Percentiles rank a stretch among this genome's conserved stretches.
phyloP scores from a whole-genome alignment of 1,140 invertebrate species.

The Mya arenaria region DNA sequence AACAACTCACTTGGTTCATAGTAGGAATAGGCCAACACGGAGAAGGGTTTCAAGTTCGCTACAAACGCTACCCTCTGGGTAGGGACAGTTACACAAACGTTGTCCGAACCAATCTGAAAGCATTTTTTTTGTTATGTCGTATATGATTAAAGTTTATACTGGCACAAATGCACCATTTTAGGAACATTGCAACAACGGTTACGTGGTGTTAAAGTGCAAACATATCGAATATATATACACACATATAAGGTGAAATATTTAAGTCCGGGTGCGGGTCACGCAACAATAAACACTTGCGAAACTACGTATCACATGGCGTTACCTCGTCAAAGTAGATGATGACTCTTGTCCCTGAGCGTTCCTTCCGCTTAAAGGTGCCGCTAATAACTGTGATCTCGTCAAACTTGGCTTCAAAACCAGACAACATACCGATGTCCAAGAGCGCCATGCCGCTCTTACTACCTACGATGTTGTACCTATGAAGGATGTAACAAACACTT shows the following conservation, averaged over 20 bases:
- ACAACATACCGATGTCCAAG: conserved; percentile 30
- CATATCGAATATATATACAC: no score
- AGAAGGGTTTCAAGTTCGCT: not conserved
- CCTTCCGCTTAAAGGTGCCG: not conserved
- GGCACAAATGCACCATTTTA: no score
- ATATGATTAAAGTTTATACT: no score
- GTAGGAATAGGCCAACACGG: conserved; percentile 35
- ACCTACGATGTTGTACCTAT: not conserved
- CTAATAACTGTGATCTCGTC: not conserved
- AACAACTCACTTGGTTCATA: conserved; percentile 45
- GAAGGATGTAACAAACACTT: not conserved
- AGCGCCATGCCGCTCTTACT: conserved; percentile 31
- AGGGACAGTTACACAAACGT: conserved; percentile 18
- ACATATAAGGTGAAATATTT: no score
- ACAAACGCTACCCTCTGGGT: not conserved
- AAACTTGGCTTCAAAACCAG: conserved; percentile 19
- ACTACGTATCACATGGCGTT: no score
- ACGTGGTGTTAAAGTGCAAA: no score
- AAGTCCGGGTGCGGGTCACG: no score
- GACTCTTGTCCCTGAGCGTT: not conserved
- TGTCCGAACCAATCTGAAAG: not conserved
- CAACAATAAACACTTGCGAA: no score
- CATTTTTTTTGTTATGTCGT: no score
- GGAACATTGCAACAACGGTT: no score
- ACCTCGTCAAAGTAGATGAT: conserved; percentile 43